Evolutionary conservation across 2,888 invertebrate species (phyloP).

Genomic region (Aphodius sticticus): DNA sequence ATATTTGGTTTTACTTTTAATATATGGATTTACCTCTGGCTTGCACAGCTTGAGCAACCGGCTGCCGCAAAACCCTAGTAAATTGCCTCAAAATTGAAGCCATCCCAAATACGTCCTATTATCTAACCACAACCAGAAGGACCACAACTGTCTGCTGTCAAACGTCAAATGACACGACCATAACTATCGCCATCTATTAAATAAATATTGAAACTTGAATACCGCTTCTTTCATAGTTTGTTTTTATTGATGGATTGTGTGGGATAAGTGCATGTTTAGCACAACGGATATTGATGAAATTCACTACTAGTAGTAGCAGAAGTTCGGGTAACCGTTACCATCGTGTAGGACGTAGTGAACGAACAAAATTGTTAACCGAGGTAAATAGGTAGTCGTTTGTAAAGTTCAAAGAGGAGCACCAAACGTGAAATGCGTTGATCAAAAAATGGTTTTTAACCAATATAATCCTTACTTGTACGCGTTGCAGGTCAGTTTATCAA

Average conservation of each 20-base stretch:
- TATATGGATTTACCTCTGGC: slow-evolving; percentile 42
- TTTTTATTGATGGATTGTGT: not conserved
- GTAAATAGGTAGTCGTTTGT: not conserved
- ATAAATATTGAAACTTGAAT: not conserved
- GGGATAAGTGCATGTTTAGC: not conserved
- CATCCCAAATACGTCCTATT: slow-evolving; percentile 42
- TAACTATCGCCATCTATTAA: slow-evolving; percentile 28
- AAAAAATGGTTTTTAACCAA: not conserved
- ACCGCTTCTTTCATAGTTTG: slow-evolving; percentile 11
- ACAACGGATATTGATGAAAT: not conserved
- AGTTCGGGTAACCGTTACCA: not conserved
- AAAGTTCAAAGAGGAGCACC: not conserved
- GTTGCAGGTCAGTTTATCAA: not conserved
- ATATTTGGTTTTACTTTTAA: slow-evolving; percentile 9
- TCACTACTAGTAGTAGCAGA: not conserved
- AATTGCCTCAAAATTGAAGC: slow-evolving; percentile 49
- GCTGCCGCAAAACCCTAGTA: slow-evolving; percentile 39
- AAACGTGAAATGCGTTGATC: no score
- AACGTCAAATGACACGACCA: not conserved
- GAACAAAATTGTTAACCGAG: not conserved
- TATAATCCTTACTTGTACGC: not conserved
- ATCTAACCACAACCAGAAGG: slow-evolving; percentile 40
- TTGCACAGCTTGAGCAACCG: slow-evolving; percentile 37
- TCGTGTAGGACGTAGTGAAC: not conserved
- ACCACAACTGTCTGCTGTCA: slow-evolving; percentile 38